phyloP scores from a whole-genome alignment of 2,113 vertebrate genomes.

The Brachionichthys hirsutus region DNA sequence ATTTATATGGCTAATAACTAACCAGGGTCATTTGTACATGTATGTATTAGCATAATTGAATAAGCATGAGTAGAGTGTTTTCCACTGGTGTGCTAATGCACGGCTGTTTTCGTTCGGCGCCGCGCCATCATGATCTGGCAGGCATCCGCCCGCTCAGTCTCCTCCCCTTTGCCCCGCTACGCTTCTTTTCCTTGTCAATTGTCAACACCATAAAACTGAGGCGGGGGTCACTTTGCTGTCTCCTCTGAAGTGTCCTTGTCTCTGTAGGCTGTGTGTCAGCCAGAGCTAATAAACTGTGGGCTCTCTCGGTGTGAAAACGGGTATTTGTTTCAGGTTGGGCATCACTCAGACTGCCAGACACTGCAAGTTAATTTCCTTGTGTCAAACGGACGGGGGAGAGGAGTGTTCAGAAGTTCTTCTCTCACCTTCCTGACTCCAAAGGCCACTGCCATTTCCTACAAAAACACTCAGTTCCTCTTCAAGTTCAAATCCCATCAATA shows the following conservation, averaged over 20 bases:
- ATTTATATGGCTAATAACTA: slow-evolving; percentile 63
- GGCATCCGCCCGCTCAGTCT: slow-evolving; percentile 5
- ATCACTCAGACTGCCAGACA: background rate
- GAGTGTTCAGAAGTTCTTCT: slow-evolving; percentile 16
- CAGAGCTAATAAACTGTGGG: slow-evolving; percentile 18
- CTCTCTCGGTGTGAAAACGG: slow-evolving; percentile 11
- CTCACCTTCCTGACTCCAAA: slow-evolving; percentile 10
- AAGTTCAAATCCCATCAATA: slow-evolving; percentile 2
- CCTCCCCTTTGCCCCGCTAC: background rate
- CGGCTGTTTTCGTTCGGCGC: slow-evolving; percentile 12
- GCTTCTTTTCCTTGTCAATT: background rate
- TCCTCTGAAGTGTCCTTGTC: slow-evolving; percentile 18
- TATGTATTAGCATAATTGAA: slow-evolving; percentile 72
- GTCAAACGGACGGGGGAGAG: slow-evolving; percentile 9
- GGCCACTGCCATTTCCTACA: background rate
- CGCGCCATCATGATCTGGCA: background rate
- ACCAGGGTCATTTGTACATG: slow-evolving; percentile 67
- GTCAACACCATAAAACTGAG: slow-evolving; percentile 1
- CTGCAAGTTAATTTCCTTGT: slow-evolving; percentile 20
- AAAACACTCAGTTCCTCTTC: background rate
- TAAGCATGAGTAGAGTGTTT: slow-evolving; percentile 64
- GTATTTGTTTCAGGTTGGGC: slow-evolving; percentile 7
- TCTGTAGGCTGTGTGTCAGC: slow-evolving; percentile 2
- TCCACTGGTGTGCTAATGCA: slow-evolving; percentile 56
- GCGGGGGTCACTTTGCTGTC: slow-evolving; percentile 3